Base-by-base conservation (phyloP, 2,113 vertebrate genomes). In the Petaurus breviceps region DNA sequence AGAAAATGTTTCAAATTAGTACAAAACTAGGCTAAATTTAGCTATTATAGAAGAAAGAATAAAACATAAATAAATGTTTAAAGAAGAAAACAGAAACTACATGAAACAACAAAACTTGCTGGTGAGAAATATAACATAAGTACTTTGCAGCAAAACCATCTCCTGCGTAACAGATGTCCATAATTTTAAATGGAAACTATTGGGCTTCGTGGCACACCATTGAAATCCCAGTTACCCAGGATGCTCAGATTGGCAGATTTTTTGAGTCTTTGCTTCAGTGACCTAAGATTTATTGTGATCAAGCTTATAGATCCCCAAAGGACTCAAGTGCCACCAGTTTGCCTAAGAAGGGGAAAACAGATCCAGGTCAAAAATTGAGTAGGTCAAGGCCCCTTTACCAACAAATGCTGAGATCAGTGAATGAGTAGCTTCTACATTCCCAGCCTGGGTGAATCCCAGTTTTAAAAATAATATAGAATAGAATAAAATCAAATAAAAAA, bases 81-180 rank as follows among this genome's bases (percentile, higher is more conserved):
- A 98, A 99, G 98, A 98, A 98, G 98, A 97, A 98, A 99, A 99
- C 98, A 98, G 97, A 98, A 99, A 98, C 99, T 99, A 99, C 99
- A 99, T 99, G 99, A 98, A 99, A 98, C 98, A 96, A 98, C 94
- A 97, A 97, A 97, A 96, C 96, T 98, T 95, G 97, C 97, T 99
- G 99, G 98, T 98, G 96, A 98, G 98, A 96, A 99, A 99, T 99
- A 98, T 98, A 98, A 98, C 99, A 98, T 99, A 98, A 98, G 98
- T 96, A 98, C 97, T 98, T 98, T 98, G 99, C 98, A 99, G 99
- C 98, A 97, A 97, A 96, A 96, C 95, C 98, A 53, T 97, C 98
- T 98, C 98, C 99, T 99, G 98, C 51, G 95, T 54, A 98, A 92
- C 99, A 99, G 98, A 99, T 99, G 99, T 98, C 97, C 95, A 24